Conservation (phyloP, 2,797 vertebrate species). For the Echiichthys vipera region DNA sequence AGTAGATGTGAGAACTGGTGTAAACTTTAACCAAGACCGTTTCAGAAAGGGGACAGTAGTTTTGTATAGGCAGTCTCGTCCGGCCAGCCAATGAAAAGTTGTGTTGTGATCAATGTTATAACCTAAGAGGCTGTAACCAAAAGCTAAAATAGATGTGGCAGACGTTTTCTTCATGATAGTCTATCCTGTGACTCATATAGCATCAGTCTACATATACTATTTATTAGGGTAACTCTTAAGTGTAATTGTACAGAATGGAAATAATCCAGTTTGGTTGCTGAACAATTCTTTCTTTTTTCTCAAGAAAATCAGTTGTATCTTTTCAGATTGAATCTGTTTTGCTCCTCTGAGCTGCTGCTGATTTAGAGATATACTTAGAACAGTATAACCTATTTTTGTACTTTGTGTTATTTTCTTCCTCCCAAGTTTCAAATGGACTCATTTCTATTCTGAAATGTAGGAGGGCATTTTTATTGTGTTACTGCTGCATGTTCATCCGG, state of each 20-base stretch:
- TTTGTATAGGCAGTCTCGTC: constrained; percentile 18
- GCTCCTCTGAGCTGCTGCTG: constrained; percentile 12
- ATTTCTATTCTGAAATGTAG: background rate
- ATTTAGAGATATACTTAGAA: constrained; percentile 4
- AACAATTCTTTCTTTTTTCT: constrained; percentile 4
- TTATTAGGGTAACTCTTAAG: constrained; percentile 25
- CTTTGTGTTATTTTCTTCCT: constrained; percentile 20
- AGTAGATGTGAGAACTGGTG: constrained; percentile 5
- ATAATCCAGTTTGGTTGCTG: background rate
- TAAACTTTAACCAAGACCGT: constrained; percentile 18
- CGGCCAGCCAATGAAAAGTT: constrained; percentile 15
- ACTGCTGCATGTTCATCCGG: background rate
- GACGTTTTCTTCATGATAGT: constrained; percentile 4
- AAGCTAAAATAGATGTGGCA: constrained; percentile 20
- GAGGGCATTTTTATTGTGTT: background rate
- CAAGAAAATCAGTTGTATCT: constrained; percentile 2
- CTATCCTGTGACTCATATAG: background rate
- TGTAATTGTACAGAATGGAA: constrained; percentile 20
- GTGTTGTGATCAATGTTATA: constrained; percentile 24
- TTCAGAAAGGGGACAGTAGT: constrained; percentile 9
- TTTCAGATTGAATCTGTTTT: background rate
- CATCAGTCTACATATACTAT: constrained; percentile 20
- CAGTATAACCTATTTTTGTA: constrained; percentile 33
- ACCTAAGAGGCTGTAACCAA: constrained; percentile 21
- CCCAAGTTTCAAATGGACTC: constrained; percentile 4